Conservation (phyloP, 1,140 invertebrate species). For the Cyphomyrmex costatus region DNA sequence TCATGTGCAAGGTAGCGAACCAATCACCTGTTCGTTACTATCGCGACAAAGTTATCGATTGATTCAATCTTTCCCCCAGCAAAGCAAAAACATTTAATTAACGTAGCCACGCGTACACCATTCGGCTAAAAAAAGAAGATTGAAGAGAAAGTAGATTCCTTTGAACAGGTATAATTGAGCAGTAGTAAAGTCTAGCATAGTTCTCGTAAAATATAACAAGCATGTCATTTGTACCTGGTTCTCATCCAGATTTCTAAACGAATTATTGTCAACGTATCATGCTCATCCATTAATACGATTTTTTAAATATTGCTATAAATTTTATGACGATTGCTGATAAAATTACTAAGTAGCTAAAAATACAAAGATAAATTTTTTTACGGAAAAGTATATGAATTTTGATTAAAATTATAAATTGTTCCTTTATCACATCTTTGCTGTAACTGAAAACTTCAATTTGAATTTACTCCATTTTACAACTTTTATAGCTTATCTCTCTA, state of each 20-base stretch:
- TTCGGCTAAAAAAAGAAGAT: not conserved
- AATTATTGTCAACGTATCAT: conserved; percentile 26
- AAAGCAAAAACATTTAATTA: conserved; percentile 25
- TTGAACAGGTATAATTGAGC: conserved; percentile 1
- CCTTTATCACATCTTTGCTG: not conserved
- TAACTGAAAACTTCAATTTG: not conserved
- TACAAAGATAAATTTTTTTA: not conserved
- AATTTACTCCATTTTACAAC: not conserved
- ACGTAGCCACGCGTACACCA: not conserved
- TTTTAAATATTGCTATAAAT: not conserved
- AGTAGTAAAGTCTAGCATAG: not conserved
- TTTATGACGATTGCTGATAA: not conserved
- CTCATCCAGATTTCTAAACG: conserved; percentile 12
- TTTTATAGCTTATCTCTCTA: not conserved
- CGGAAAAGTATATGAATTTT: not conserved
- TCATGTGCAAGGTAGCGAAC: not conserved
- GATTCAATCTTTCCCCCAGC: conserved; percentile 16
- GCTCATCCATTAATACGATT: not conserved
- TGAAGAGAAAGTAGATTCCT: conserved; percentile 51
- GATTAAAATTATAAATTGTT: not conserved
- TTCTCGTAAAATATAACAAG: conserved; percentile 6
- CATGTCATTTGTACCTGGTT: not conserved
- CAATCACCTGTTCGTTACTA: conserved; percentile 21
- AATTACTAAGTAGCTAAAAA: not conserved
- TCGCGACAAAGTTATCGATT: conserved; percentile 31